Percentiles rank a stretch among this genome's conserved stretches.
phyloP scores from a whole-genome alignment of 2,888 invertebrate genomes.

The Temnothorax rugatulus region DNA sequence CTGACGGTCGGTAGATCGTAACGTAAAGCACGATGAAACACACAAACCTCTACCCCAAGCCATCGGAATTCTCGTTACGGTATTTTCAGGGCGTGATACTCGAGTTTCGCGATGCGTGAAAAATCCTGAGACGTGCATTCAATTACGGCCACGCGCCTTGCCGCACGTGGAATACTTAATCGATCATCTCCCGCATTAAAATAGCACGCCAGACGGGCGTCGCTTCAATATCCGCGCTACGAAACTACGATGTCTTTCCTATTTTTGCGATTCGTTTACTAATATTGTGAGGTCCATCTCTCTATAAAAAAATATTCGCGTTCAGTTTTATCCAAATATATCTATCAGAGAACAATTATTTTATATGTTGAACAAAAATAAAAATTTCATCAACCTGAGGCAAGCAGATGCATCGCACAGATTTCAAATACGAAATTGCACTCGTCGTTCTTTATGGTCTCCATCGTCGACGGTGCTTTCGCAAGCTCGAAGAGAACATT shows the following conservation, averaged over 20 bases:
- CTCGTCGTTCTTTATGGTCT: slow-evolving; percentile 10
- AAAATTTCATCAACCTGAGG: background rate
- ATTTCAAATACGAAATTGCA: background rate
- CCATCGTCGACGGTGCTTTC: slow-evolving; percentile 2
- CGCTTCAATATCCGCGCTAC: slow-evolving; percentile 57
- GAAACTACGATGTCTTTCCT: slow-evolving; percentile 37
- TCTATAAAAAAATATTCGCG: background rate
- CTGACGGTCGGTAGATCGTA: slow-evolving; percentile 13
- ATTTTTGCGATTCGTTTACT: slow-evolving; percentile 43
- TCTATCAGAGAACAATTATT: background rate
- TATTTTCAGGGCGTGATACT: slow-evolving; percentile 56
- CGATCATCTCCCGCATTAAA: slow-evolving; percentile 74
- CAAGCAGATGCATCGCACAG: background rate
- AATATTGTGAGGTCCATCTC: background rate
- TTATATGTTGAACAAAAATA: slow-evolving; percentile 1
- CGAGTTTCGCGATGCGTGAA: slow-evolving; percentile 50
- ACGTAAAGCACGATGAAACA: slow-evolving; percentile 8
- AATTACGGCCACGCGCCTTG: slow-evolving; percentile 65
- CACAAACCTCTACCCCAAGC: background rate
- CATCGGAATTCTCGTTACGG: slow-evolving; percentile 51
- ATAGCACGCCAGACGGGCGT: slow-evolving; percentile 68
- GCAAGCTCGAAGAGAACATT: slow-evolving; percentile 40
- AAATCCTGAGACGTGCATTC: slow-evolving; percentile 70
- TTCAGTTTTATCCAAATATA: background rate
- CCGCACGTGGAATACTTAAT: slow-evolving; percentile 73